Evolutionary conservation across 2,113 vertebrate genomes (phyloP).

Genomic region (Cricetomys ansorgei): DNA sequence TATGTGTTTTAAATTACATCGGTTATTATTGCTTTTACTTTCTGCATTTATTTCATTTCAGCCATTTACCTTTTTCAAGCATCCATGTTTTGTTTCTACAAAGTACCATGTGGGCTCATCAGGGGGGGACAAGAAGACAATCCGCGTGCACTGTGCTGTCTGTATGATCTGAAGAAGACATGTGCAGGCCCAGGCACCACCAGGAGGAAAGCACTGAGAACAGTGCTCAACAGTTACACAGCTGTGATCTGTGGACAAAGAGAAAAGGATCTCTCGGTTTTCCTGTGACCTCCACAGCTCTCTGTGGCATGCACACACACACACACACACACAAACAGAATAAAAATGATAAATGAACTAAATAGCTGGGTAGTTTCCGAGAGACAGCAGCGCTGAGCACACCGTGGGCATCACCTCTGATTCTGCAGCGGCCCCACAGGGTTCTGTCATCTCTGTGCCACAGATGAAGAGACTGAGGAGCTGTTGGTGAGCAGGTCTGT

Average conservation of each 20-base stretch:
- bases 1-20: neutral
- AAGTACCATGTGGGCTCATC: neutral
- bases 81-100: neutral
- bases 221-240: neutral
- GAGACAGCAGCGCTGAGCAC: too few species aligned
- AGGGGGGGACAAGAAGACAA: neutral
- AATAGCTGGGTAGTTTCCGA: neutral
- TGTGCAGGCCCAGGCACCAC: neutral
- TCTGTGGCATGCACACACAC: accelerated
- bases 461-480: neutral
- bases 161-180: neutral
- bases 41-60: neutral
- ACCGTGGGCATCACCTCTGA: too few species aligned
- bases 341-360: too few species aligned
- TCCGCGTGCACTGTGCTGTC: neutral
- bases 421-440: too few species aligned
- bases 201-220: neutral
- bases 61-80: neutral
- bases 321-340: neutral
- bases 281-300: neutral
- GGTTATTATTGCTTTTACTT: too few species aligned
- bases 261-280: too few species aligned
- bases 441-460: neutral
- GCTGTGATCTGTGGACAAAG: neutral
- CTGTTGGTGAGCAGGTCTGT: neutral